phyloP scores from a whole-genome alignment of 2,888 invertebrate genomes.

The Drosophila koepferae region DNA sequence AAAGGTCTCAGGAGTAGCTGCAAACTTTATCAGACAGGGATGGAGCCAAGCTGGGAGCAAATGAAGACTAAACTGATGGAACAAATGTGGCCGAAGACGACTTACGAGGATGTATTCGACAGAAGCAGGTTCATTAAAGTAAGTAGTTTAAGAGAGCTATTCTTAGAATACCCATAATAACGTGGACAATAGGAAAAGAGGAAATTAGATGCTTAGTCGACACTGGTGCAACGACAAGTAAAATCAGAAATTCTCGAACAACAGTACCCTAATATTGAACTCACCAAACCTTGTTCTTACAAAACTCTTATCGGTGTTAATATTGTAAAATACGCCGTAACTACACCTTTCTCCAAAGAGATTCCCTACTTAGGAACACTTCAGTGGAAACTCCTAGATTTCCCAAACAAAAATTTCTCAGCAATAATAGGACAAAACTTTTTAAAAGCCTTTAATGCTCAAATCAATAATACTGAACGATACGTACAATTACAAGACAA shows the following conservation, averaged over 20 bases:
- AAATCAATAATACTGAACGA: neutral
- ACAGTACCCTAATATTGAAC: neutral
- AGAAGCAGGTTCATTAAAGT: neutral
- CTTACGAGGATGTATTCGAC: neutral
- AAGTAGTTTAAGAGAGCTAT: neutral
- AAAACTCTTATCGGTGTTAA: neutral
- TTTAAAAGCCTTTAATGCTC: neutral
- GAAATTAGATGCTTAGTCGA: no score
- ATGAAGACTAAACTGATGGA: no score
- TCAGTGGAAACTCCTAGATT: neutral
- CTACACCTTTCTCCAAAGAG: neutral
- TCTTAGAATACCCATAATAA: conserved; percentile 2
- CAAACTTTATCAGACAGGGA: no score
- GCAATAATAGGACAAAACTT: neutral
- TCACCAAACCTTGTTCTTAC: neutral
- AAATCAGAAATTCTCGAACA: neutral
- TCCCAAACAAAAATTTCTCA: neutral
- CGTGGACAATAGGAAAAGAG: conserved; percentile 1
- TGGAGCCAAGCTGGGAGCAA: no score
- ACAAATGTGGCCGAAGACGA: no score
- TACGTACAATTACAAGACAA: neutral
- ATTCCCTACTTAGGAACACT: neutral
- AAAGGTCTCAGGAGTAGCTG: no score
- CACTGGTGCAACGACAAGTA: conserved; percentile 3
- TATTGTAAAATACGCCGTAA: neutral